Conservation (phyloP, 2,888 invertebrate species). For the Acanthosoma haemorrhoidale region DNA sequence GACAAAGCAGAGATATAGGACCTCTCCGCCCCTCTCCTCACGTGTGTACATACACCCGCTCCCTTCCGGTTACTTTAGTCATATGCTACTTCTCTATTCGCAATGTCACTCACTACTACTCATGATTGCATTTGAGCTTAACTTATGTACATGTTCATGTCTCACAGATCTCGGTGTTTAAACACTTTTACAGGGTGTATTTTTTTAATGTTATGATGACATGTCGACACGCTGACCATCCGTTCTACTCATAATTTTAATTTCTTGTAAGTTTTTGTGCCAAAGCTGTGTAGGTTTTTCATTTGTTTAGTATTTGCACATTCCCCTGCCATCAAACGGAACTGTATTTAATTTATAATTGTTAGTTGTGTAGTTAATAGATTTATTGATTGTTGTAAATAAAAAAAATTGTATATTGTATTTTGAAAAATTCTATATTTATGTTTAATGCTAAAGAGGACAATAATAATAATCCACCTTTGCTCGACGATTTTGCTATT, state of each 20-base stretch:
- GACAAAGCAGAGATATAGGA: conserved; percentile 41
- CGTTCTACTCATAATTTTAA: not conserved
- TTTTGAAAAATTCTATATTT: conserved; percentile 16
- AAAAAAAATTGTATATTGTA: conserved; percentile 14
- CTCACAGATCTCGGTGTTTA: not conserved
- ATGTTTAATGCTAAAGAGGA: conserved; percentile 25
- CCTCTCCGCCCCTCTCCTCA: not conserved
- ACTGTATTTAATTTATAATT: conserved; percentile 18
- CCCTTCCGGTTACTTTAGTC: not conserved
- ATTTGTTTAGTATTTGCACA: not conserved
- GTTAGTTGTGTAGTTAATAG: conserved; percentile 21
- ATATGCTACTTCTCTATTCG: not conserved
- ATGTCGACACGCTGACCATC: not conserved
- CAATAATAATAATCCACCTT: conserved; percentile 24
- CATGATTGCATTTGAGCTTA: conserved; percentile 17
- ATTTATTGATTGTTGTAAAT: conserved; percentile 30
- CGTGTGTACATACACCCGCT: not conserved
- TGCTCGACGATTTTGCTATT: not conserved
- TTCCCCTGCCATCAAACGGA: conserved; percentile 26
- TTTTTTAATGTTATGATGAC: too few relatives aligned
- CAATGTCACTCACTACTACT: not conserved
- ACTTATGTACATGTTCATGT: not conserved
- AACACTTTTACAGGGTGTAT: conserved; percentile 19
- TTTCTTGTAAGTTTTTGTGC: not conserved
- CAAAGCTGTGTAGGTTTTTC: not conserved